Conservation (phyloP, 2,888 invertebrate species). For the Notodonta ziczac region DNA sequence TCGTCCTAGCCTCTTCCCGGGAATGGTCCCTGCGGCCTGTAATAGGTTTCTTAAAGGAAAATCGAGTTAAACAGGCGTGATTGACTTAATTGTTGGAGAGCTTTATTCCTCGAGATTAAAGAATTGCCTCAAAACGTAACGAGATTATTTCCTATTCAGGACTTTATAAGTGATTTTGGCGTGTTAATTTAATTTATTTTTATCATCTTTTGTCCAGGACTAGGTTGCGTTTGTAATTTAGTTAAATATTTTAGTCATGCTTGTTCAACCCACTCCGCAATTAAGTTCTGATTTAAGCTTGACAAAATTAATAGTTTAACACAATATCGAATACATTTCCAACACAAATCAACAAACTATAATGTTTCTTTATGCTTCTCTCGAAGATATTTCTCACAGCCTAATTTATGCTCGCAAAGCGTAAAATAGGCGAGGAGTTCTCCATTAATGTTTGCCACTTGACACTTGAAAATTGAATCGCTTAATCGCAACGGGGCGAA, state of each 20-base stretch:
- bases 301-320: too few relatives aligned
- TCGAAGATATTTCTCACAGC: slow-evolving; percentile 41
- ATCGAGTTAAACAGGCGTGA: slow-evolving; percentile 77
- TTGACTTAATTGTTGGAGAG: slow-evolving; percentile 73
- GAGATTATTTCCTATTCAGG: neutral
- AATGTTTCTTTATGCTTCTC: neutral
- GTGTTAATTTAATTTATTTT: slow-evolving; percentile 20
- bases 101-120: slow-evolving; percentile 60
- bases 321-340: neutral
- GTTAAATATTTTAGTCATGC: too few relatives aligned
- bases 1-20: slow-evolving; percentile 53
- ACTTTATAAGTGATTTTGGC: slow-evolving; percentile 2
- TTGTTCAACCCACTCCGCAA: too few relatives aligned
- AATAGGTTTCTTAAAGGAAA: slow-evolving; percentile 78
- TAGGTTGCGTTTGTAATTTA: too few relatives aligned
- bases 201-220: neutral
- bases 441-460: slow-evolving; percentile 69
- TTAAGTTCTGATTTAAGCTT: neutral
- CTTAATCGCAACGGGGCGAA: slow-evolving; percentile 61
- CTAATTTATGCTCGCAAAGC: slow-evolving; percentile 47
- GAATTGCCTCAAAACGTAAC: slow-evolving; percentile 30
- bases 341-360: slow-evolving; percentile 17
- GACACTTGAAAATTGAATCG: slow-evolving; percentile 65
- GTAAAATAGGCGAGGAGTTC: slow-evolving; percentile 56
- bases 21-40: slow-evolving; percentile 74